Evolutionary conservation across 1,140 invertebrate species (phyloP).

Genomic region (Dolichoris vasculosae): DNA sequence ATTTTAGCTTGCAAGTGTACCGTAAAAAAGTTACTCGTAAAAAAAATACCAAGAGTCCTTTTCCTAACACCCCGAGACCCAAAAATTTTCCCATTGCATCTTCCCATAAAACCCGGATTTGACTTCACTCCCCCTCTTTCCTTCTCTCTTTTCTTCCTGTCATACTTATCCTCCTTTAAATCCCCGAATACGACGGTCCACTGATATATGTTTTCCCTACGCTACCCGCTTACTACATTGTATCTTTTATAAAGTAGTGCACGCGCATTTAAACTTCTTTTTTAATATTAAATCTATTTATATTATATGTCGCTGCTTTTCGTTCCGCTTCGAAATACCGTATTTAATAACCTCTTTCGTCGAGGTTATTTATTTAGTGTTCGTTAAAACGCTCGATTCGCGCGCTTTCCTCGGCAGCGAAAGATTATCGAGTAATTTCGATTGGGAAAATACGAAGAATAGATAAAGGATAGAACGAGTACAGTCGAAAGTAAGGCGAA

Average conservation of each 20-base stretch:
- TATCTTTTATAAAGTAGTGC: neutral
- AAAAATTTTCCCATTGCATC: constrained; percentile 5
- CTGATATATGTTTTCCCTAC: neutral
- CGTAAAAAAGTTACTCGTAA: neutral
- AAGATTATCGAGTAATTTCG: too few relatives aligned
- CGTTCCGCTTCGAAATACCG: neutral
- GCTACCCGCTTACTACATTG: neutral
- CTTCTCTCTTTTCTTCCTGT: constrained; percentile 20
- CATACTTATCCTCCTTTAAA: constrained; percentile 27
- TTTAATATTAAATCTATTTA: neutral
- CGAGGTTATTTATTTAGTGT: too few relatives aligned
- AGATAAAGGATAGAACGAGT: too few relatives aligned
- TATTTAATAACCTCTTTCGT: neutral
- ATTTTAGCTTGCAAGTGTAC: constrained; percentile 43
- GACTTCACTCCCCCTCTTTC: constrained; percentile 28
- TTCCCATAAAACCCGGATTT: constrained; percentile 35
- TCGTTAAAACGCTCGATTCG: too few relatives aligned
- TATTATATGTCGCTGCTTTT: neutral
- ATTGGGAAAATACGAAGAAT: too few relatives aligned
- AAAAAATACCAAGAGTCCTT: constrained; percentile 21
- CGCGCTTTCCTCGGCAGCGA: too few relatives aligned
- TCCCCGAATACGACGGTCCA: constrained; percentile 13
- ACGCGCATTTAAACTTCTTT: neutral
- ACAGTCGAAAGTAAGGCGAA: too few relatives aligned
- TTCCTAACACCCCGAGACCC: neutral